Percentiles rank a stretch among this genome's conserved stretches.
phyloP scores from a whole-genome alignment of 1,140 invertebrate genomes.

The Pararge aegeria region DNA sequence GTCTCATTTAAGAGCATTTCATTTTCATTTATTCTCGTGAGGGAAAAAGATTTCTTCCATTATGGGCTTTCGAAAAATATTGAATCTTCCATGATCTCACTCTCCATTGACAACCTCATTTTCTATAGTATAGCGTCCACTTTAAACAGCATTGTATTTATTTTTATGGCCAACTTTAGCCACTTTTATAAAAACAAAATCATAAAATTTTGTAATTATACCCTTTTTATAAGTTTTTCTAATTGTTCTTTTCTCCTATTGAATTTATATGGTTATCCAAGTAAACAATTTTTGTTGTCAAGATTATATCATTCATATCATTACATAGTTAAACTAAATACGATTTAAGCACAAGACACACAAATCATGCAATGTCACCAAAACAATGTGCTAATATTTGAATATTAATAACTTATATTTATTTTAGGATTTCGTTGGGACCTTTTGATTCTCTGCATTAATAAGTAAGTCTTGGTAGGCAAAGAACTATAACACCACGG shows the following conservation, averaged over 20 bases:
- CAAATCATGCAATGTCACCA: too few species aligned
- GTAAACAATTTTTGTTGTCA: constrained; percentile 5
- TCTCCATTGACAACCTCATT: constrained; percentile 63
- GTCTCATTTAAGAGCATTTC: constrained; percentile 44
- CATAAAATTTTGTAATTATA: constrained; percentile 13
- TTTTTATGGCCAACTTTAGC: constrained; percentile 5
- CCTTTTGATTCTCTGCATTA: too few species aligned
- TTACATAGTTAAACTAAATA: too few species aligned
- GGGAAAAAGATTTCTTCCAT: constrained; percentile 47
- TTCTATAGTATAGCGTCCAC: constrained; percentile 40
- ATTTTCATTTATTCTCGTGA: constrained; percentile 34
- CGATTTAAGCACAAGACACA: too few species aligned
- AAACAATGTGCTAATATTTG: too few species aligned
- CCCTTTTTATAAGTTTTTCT: constrained; percentile 16
- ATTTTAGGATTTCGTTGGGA: too few species aligned
- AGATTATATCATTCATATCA: too few species aligned
- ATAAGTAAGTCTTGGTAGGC: too few species aligned
- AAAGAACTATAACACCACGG: too few species aligned
- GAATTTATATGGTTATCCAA: not conserved
- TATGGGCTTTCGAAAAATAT: constrained; percentile 50
- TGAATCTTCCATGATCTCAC: constrained; percentile 62
- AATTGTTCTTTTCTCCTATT: constrained; percentile 7
- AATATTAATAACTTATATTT: too few species aligned
- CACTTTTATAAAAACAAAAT: constrained; percentile 10
- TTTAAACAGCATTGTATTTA: constrained; percentile 11